These are phyloP conservation scores for Desmophyllum pertusum DNA, from an alignment of 92 coral and sea anemone species.

Conservation along the genomic window DNA sequence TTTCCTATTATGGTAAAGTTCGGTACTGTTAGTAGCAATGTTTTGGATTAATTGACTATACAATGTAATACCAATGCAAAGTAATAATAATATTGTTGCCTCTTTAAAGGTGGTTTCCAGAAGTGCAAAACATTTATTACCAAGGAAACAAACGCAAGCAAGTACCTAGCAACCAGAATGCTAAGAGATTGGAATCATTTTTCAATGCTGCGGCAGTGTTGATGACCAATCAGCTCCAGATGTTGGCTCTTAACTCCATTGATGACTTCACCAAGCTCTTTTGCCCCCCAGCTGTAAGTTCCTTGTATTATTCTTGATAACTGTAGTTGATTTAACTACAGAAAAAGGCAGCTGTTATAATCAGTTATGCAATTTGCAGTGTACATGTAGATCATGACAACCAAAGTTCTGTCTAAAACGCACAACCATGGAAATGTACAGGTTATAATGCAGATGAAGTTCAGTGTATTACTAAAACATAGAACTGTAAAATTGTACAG, in stretches of 20 bases:
- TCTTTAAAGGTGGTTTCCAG: constrained; percentile 93
- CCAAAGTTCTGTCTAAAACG: too few species aligned
- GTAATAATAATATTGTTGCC: not conserved
- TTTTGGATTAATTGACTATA: too few species aligned
- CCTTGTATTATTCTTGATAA: not conserved
- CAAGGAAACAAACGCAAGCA: constrained; percentile 99
- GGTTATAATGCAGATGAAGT: too few species aligned
- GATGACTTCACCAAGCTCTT: constrained; percentile 91
- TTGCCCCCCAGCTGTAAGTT: constrained; percentile 92
- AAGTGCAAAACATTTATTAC: constrained; percentile 98
- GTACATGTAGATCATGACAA: too few species aligned
- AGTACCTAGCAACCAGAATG: constrained; percentile 98
- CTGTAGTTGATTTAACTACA: not conserved
- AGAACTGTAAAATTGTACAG: too few species aligned
- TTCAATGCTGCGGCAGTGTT: constrained; percentile 97
- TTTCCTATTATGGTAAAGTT: too few species aligned
- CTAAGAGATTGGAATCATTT: constrained; percentile 94
- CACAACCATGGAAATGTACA: too few species aligned
- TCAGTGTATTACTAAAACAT: too few species aligned
- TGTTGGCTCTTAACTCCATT: constrained; percentile 88
- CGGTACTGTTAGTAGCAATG: too few species aligned
- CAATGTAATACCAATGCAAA: too few species aligned
- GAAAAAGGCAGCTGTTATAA: too few species aligned
- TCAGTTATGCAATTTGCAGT: too few species aligned
- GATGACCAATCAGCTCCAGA: constrained; percentile 98